Percentiles rank a stretch among this genome's conserved stretches.
These are phyloP conservation scores for Chlamydotis undulata DNA, from an alignment of 2,113 vertebrate species.

Conservation along the genomic window DNA sequence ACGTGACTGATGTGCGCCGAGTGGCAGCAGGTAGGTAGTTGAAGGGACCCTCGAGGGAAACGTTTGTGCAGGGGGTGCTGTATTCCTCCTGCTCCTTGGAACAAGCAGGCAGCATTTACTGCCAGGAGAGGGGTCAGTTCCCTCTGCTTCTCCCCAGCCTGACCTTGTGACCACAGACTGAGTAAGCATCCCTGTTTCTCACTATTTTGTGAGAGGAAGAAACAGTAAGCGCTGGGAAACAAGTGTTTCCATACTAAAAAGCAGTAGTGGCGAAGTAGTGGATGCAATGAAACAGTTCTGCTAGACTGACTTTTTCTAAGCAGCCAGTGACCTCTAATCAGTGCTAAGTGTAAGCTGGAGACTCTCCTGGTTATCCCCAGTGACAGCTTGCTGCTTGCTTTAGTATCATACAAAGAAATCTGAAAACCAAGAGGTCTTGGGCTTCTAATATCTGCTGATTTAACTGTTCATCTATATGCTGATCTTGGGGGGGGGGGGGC, in stretches of 20 bases:
- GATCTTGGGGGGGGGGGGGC: background rate
- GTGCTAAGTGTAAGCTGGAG: background rate
- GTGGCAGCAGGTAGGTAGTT: slow-evolving; percentile 74
- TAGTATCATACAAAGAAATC: background rate
- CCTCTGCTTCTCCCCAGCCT: background rate
- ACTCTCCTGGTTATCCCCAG: background rate
- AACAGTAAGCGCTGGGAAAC: background rate
- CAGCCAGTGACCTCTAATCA: background rate
- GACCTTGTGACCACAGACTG: background rate
- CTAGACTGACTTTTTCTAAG: background rate
- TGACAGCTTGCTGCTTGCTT: background rate
- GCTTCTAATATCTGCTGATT: background rate
- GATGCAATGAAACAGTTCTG: background rate
- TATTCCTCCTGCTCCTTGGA: background rate
- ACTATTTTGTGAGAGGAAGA: background rate
- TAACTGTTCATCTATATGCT: background rate
- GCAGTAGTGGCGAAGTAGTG: background rate
- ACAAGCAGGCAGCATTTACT: background rate
- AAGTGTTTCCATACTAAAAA: background rate
- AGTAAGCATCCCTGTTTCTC: background rate
- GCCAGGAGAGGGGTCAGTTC: background rate
- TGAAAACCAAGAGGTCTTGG: background rate
- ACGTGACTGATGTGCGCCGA: slow-evolving; percentile 81
- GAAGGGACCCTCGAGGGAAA: background rate
- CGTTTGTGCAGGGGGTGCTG: background rate